Evolutionary conservation across 2,113 vertebrate genomes (phyloP).

Genomic region (Nycticryphes semicollaris): DNA sequence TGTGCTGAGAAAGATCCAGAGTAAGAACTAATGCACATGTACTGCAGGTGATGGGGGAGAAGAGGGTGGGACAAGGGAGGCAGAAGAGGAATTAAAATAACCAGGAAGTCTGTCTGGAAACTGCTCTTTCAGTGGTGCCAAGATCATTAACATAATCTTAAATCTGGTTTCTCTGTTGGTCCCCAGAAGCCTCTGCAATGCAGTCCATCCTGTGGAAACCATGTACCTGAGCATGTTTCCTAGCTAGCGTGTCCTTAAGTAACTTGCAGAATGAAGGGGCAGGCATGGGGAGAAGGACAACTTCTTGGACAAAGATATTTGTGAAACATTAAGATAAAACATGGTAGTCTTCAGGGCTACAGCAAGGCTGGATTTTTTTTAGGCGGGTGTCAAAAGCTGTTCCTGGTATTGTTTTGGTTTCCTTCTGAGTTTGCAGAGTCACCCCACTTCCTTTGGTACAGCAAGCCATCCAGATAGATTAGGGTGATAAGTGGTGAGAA

Average conservation of each 20-base stretch:
- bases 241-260: not conserved
- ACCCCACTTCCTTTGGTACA: not conserved
- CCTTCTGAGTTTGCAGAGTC: not conserved
- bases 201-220: not conserved
- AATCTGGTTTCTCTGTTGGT: not conserved
- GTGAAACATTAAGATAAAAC: not conserved
- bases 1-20: not conserved
- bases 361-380: not conserved
- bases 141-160: not conserved
- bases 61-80: not conserved
- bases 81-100: not conserved
- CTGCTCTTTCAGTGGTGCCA: not conserved
- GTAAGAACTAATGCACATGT: not conserved
- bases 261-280: not conserved
- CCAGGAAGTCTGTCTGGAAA: not conserved
- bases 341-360: not conserved
- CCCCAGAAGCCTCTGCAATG: not conserved
- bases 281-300: not conserved
- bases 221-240: not conserved
- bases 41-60: not conserved
- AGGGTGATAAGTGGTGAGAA: not conserved
- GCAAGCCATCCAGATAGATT: not conserved
- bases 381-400: not conserved
- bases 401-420: slow-evolving; percentile 28
- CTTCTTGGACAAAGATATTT: not conserved